Percentiles rank a stretch among this genome's conserved stretches.
Conservation (phyloP, 2,888 invertebrate species). For the Sussaba pulchella region DNA sequence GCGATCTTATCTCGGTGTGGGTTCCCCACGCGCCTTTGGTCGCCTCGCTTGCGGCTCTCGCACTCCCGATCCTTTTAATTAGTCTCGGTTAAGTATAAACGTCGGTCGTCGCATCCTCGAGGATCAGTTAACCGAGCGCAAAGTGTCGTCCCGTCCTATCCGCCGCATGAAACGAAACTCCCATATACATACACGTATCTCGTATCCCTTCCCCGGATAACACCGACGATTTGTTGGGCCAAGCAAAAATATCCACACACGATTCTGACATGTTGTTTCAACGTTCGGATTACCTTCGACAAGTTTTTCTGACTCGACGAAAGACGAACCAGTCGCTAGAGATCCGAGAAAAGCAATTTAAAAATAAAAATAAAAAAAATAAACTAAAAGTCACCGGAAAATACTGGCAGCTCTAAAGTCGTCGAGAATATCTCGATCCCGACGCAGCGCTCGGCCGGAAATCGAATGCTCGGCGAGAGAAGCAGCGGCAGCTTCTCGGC, state of each 20-base stretch:
- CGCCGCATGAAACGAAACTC: conserved; percentile 13
- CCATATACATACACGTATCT: neutral
- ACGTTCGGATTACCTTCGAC: conserved; percentile 21
- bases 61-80: conserved; percentile 82
- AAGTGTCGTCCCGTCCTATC: conserved; percentile 54
- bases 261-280: neutral
- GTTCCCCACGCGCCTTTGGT: conserved; percentile 71
- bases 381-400: neutral
- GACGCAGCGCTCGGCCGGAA: too few relatives aligned
- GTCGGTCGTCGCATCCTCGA: conserved; percentile 67
- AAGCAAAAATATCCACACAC: conserved; percentile 12
- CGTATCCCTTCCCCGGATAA: conserved; percentile 49
- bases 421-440: too few relatives aligned
- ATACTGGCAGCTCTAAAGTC: too few relatives aligned
- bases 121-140: conserved; percentile 67
- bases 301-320: conserved; percentile 25
- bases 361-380: neutral
- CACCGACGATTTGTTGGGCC: conserved; percentile 63
- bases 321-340: neutral
- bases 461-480: too few relatives aligned
- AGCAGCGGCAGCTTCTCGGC: too few relatives aligned
- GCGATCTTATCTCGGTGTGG: conserved; percentile 74
- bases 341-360: neutral
- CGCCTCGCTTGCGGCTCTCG: conserved; percentile 48
- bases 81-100: conserved; percentile 76